phyloP scores from a whole-genome alignment of 2,888 invertebrate species.

The Ophion ventricosus region DNA sequence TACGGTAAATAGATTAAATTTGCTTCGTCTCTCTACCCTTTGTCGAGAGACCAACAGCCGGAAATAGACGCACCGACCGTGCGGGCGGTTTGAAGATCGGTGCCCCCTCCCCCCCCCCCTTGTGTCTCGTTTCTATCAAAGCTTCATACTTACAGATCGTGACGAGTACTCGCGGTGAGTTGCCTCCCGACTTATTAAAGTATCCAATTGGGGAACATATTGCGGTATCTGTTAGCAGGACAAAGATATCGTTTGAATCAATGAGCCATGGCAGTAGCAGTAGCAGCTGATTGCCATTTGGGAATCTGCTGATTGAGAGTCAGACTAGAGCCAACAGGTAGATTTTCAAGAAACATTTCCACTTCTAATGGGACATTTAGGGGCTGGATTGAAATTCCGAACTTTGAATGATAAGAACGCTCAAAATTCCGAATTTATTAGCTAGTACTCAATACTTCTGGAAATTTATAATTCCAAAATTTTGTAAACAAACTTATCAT shows the following conservation, averaged over 20 bases:
- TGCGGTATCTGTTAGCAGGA: not conserved
- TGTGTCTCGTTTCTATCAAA: slow-evolving; percentile 54
- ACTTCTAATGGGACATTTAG: no score
- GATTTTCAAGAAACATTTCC: no score
- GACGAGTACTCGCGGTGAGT: slow-evolving; percentile 6
- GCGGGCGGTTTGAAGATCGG: slow-evolving; percentile 35
- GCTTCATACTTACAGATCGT: slow-evolving; percentile 26
- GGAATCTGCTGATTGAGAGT: no score
- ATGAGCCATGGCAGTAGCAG: not conserved
- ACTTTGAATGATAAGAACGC: no score
- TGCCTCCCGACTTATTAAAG: slow-evolving; percentile 19
- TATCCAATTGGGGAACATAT: slow-evolving; percentile 3
- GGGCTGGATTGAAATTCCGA: no score
- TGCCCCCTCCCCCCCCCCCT: slow-evolving; percentile 47
- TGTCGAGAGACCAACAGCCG: slow-evolving; percentile 69
- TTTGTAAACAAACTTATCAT: no score
- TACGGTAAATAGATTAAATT: slow-evolving; percentile 79
- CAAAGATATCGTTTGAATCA: slow-evolving; percentile 3
- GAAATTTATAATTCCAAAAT: no score
- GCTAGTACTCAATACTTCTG: no score
- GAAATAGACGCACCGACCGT: slow-evolving; percentile 64
- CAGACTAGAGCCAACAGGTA: no score
- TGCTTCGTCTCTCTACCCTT: slow-evolving; percentile 73
- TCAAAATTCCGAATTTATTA: no score
- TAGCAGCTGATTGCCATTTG: no score